Percentiles rank a stretch among this genome's conserved stretches.
These are phyloP conservation scores for Xestoiulus laeticollis DNA, from an alignment of 2,888 invertebrate species.

Conservation along the genomic window DNA sequence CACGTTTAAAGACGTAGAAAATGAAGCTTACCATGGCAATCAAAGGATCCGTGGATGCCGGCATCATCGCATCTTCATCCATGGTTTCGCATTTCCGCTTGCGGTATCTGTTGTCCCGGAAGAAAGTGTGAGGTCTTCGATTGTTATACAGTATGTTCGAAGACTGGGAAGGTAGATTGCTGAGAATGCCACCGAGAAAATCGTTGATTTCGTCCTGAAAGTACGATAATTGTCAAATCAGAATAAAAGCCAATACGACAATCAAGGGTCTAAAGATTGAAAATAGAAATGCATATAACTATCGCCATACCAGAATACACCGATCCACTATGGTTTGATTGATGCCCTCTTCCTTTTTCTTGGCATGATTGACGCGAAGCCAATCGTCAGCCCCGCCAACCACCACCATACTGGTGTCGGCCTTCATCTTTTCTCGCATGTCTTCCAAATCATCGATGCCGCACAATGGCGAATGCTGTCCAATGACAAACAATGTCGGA, in stretches of 20 bases:
- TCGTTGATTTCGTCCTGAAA: slow-evolving; percentile 57
- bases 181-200: slow-evolving; percentile 56
- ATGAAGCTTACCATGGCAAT: neutral
- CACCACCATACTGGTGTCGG: slow-evolving; percentile 78
- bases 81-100: neutral
- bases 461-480: slow-evolving; percentile 73
- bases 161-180: neutral
- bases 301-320: slow-evolving; percentile 72
- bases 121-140: slow-evolving; percentile 6
- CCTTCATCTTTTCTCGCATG: slow-evolving; percentile 77
- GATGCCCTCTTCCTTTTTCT: slow-evolving; percentile 76
- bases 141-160: slow-evolving; percentile 18
- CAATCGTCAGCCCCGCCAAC: slow-evolving; percentile 83
- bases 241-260: neutral
- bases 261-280: too few species aligned
- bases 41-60: neutral
- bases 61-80: neutral
- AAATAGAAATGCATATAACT: too few species aligned
- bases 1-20: too few species aligned
- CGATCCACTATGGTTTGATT: slow-evolving; percentile 83
- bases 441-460: slow-evolving; percentile 81
- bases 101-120: neutral
- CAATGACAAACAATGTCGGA: slow-evolving; percentile 81
- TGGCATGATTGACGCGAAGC: slow-evolving; percentile 75
- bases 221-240: neutral